Conservation (phyloP, 2,797 vertebrate species). For the Pelobates cultripes region DNA sequence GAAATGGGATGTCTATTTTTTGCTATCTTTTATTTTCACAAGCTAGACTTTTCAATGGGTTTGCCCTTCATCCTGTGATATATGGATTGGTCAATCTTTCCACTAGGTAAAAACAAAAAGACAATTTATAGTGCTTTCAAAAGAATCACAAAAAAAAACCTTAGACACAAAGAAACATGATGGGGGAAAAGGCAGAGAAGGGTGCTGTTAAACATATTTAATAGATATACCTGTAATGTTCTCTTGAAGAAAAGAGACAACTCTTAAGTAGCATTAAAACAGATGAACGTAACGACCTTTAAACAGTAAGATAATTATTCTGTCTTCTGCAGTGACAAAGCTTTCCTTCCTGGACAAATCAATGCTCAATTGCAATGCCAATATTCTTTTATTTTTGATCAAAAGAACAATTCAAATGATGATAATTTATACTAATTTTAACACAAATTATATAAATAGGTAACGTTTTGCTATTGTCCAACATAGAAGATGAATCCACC, state of each 20-base stretch:
- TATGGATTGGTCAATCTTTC: conserved; percentile 72
- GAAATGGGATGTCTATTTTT: background rate
- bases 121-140: conserved; percentile 70
- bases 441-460: conserved; percentile 8
- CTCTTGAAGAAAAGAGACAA: conserved; percentile 8
- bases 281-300: conserved; percentile 25
- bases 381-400: background rate
- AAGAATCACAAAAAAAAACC: conserved; percentile 68
- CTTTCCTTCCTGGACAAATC: conserved; percentile 22
- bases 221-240: conserved; percentile 11
- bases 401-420: conserved; percentile 3
- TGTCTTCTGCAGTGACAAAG: conserved; percentile 25
- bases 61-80: conserved; percentile 63
- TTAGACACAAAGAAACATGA: conserved; percentile 71
- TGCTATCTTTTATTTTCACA: background rate
- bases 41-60: conserved; percentile 25
- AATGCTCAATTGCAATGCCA: background rate
- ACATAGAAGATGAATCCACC: background rate
- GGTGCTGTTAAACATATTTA: conserved; percentile 53
- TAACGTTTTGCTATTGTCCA: background rate
- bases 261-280: conserved; percentile 19
- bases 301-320: conserved; percentile 34
- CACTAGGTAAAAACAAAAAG: conserved; percentile 73
- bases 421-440: conserved; percentile 17
- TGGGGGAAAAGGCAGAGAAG: conserved; percentile 68